Evolutionary conservation across 1,140 invertebrate species (phyloP), one percentile per base, ranked within the genome.

Genomic region (Chironomus striatipennis): DNA sequence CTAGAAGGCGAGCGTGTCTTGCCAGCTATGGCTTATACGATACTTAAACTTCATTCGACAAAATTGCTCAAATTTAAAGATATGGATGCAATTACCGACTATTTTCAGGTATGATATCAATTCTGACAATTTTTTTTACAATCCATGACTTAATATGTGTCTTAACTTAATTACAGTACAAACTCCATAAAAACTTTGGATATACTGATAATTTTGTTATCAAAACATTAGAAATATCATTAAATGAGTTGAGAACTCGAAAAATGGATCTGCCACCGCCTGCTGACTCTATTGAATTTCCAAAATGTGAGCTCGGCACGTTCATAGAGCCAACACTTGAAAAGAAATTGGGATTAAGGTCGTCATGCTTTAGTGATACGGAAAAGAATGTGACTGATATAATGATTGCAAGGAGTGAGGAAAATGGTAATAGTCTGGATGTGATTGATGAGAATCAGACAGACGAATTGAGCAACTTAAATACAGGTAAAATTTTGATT

Each of bases 31-130:
- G 93, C 95, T 1, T 98, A 95, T 80, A 96, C 91, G 77, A 91
- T 98, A 79, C 89, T 98, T 80, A 96, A 96, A 83, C 86, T 98
- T 79, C 96, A 98, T 82, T 90, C 92, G 81, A 91, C 91, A 79
- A 88, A 90, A 76, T 85, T 98, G 67, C 85, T 94, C 79, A 88
- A 88, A 78, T 86, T 94, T 77, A 86, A 86, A 78, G 88, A 89
- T 80, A 95, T 96, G 91, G 94, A 96, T 84, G 88, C 93, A 76
- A 89, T 97, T 83, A 87, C 97, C 80, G 87, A 94, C 85, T 91
- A 86, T 83, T 86, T 90, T 70, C 88, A 34, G 24, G 24, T 34
- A 34, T 34, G 1, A 34, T 34, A n/a, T n/a, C n/a, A n/a, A n/a
- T n/a, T n/a, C n/a, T n/a, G n/a, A n/a, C n/a, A n/a, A n/a, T n/a